Percentiles rank a stretch among this genome's conserved stretches.
phyloP scores from a whole-genome alignment of 2,888 invertebrate species.

The Trypoxylon attenuatum region DNA sequence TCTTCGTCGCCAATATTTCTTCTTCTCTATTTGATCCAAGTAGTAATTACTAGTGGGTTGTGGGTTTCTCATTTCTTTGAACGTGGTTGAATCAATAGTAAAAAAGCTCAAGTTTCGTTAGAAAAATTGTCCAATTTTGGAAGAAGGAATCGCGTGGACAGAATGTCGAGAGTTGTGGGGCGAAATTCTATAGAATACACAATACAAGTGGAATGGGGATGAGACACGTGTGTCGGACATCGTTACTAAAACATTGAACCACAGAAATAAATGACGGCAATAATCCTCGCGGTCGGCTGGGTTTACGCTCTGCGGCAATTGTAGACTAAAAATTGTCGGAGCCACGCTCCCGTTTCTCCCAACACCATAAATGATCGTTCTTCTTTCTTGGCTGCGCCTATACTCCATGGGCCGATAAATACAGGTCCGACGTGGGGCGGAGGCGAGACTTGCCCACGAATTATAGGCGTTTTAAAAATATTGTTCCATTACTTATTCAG shows the following conservation, averaged over 20 bases:
- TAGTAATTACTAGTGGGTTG: too few species aligned
- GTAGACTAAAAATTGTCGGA: conserved; percentile 64
- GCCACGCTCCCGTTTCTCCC: conserved; percentile 22
- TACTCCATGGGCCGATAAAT: conserved; percentile 74
- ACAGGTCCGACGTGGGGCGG: conserved; percentile 65
- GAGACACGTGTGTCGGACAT: conserved; percentile 58
- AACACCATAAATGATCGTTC: conserved; percentile 69
- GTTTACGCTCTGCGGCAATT: too few species aligned
- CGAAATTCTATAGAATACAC: neutral
- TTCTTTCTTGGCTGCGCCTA: conserved; percentile 67
- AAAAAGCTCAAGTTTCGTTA: too few species aligned
- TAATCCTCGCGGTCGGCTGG: conserved; percentile 62
- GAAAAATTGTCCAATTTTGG: too few species aligned
- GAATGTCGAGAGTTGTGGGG: neutral
- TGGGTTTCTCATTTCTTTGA: too few species aligned
- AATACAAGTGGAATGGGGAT: neutral
- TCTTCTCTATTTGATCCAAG: too few species aligned
- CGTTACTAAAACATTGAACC: conserved; percentile 70
- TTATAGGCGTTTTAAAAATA: conserved; percentile 75
- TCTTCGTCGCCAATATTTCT: too few species aligned
- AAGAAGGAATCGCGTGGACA: too few species aligned
- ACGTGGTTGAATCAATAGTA: too few species aligned
- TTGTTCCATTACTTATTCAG: conserved; percentile 74
- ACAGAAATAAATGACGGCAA: conserved; percentile 69
- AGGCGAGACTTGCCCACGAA: conserved; percentile 64